Base-by-base conservation (phyloP, 2,797 vertebrate genomes). In the Emys orbicularis region DNA sequence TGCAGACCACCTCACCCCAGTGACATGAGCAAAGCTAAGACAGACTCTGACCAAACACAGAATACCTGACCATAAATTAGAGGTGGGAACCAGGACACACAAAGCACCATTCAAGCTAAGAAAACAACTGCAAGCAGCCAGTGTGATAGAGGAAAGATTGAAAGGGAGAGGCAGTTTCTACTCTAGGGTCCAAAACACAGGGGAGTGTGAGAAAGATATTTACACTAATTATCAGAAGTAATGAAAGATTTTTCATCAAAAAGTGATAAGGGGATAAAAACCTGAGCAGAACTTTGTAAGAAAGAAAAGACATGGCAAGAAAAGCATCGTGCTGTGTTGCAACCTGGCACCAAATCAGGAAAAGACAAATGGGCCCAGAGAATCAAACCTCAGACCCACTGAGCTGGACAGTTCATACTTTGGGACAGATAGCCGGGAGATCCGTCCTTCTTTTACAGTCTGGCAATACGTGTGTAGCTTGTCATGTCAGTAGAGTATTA, bases 161-260 rank as follows among this genome's bases (percentile, higher is more conserved):
- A 80, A 88, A 79, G 13, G 19, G 61, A 57, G 25, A 56, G 84
- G 6, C 5, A 21, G 53, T 72, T 49, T 27, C 54, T 0, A 0
- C 56, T 23, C 11, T 56, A 68, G 18, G 54, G 76, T 76, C 81
- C 85, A 79, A 21, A 44, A 12, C 16, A 16, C 11, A 79, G 8
- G 81, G 12, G 8, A 89, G 4, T 21, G 34, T 0, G 1, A 57
- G 84, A 50, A 1, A 0, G 0, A 4, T 8, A 25, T 81, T 76
- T 92, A 89, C 74, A 79, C 25, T 83, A 65, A 34, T 50, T 81
- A 84, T 31, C 10, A 81, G 47, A 81, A 85, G 4, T 16, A 72
- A 72, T 37, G 65, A 72, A 12, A 72, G 6, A 31, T 50, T 41
- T 15, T 68, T 8, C 74, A 77, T 49, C 74, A 77, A 47, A 77